Conservation (phyloP, 2,888 invertebrate genomes). For the Drosophila borborema region DNA sequence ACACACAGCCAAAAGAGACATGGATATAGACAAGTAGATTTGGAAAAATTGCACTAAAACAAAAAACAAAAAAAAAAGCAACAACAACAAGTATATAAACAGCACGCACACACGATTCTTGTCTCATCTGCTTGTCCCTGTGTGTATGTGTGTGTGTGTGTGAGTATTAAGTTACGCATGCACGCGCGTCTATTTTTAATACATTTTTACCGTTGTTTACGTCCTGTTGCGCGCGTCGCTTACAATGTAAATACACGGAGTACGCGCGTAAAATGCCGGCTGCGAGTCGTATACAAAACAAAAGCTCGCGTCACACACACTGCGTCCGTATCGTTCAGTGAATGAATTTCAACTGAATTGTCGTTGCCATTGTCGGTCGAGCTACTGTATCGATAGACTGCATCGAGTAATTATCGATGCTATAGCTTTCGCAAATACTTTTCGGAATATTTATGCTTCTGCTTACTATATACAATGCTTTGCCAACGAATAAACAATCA, state of each 20-base stretch:
- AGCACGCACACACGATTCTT: slow-evolving; percentile 34
- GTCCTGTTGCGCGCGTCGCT: slow-evolving; percentile 64
- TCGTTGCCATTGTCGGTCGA: neutral
- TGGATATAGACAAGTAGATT: slow-evolving; percentile 19
- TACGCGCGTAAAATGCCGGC: slow-evolving; percentile 64
- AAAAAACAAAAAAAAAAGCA: slow-evolving; percentile 9
- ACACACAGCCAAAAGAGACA: slow-evolving; percentile 3
- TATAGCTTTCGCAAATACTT: neutral
- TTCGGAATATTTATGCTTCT: neutral
- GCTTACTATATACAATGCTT: neutral
- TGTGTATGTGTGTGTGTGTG: slow-evolving; percentile 8
- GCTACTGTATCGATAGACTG: slow-evolving; percentile 20
- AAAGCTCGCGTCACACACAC: slow-evolving; percentile 12
- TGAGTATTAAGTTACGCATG: slow-evolving; percentile 48
- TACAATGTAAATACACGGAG: slow-evolving; percentile 46
- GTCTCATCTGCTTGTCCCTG: slow-evolving; percentile 1
- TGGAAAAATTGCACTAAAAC: slow-evolving; percentile 47
- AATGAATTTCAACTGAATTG: slow-evolving; percentile 45
- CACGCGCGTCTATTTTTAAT: slow-evolving; percentile 51
- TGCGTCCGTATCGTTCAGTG: slow-evolving; percentile 35
- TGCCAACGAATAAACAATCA: neutral
- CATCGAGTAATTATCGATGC: slow-evolving; percentile 14
- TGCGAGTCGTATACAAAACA: slow-evolving; percentile 14
- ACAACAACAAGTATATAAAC: slow-evolving; percentile 15
- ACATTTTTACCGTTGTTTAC: slow-evolving; percentile 53